Percentiles rank a stretch among this genome's conserved stretches.
Evolutionary conservation across 2,113 vertebrate species (phyloP).

Genomic region (Sceloporus undulatus): DNA sequence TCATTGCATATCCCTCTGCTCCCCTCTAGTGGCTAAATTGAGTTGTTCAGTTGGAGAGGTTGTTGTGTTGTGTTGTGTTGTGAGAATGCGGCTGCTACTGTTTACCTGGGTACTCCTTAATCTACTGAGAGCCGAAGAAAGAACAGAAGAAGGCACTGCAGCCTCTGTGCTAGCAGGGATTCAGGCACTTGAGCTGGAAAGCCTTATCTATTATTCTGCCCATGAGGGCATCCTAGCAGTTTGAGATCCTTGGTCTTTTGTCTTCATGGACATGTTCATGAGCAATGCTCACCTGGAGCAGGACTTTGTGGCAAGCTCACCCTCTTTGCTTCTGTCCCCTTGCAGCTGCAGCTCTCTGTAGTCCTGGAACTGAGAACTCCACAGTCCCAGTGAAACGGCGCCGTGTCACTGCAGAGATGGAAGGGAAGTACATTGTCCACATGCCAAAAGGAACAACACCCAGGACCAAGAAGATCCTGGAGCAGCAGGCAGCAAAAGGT

Average conservation of each 20-base stretch:
- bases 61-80: not conserved
- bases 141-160: not conserved
- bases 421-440: slow-evolving; percentile 95
- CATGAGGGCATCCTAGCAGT: too few relatives aligned
- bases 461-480: slow-evolving; percentile 90
- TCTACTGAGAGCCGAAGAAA: not conserved
- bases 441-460: slow-evolving; percentile 96
- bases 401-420: slow-evolving; percentile 94
- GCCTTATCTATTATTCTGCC: not conserved
- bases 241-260: too few relatives aligned
- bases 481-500: slow-evolving; percentile 94
- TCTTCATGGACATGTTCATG: not conserved
- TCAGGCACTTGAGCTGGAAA: too few relatives aligned
- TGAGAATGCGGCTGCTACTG: not conserved
- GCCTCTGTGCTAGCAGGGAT: too few relatives aligned
- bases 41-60: not conserved
- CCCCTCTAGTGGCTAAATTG: not conserved
- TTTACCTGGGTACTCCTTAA: not conserved
- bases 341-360: slow-evolving; percentile 70
- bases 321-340: rapidly evolving
- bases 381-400: slow-evolving; percentile 81
- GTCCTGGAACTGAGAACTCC: slow-evolving; percentile 76
- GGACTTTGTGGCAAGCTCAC: not conserved
- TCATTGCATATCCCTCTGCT: not conserved
- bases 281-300: not conserved